phyloP scores from a whole-genome alignment of 2,113 vertebrate genomes.

The Promerops cafer region DNA sequence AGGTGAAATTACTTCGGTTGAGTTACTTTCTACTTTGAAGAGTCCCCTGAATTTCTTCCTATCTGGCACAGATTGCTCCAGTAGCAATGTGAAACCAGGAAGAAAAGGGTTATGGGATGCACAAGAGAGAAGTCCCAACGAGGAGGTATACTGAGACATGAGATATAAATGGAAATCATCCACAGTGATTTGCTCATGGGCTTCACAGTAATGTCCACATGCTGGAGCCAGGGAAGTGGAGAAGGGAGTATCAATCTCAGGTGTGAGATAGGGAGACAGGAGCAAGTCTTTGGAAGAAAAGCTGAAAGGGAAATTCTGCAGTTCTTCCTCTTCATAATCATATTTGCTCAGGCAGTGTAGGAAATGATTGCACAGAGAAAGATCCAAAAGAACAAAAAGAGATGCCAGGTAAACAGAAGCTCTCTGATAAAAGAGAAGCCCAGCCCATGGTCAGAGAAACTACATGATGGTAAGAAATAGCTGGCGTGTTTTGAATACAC shows the following conservation, averaged over 20 bases:
- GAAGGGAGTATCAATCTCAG: not conserved
- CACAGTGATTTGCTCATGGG: not conserved
- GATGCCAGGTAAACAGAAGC: not conserved
- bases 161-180: not conserved
- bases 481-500: conserved; percentile 2
- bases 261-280: not conserved
- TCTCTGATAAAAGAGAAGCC: not conserved
- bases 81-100: not conserved
- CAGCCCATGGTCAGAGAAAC: not conserved
- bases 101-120: not conserved
- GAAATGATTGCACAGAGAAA: not conserved
- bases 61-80: not conserved
- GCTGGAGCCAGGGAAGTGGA: not conserved
- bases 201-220: not conserved
- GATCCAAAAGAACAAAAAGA: not conserved
- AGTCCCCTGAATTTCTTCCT: not conserved
- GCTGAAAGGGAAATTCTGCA: not conserved
- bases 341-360: not conserved
- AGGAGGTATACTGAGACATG: not conserved
- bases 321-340: not conserved
- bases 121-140: not conserved
- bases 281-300: not conserved
- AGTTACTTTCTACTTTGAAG: not conserved
- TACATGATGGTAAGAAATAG: not conserved
- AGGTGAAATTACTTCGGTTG: not conserved